Base-by-base conservation (phyloP, 2,797 vertebrate genomes). In the Manis pentadactyla region DNA sequence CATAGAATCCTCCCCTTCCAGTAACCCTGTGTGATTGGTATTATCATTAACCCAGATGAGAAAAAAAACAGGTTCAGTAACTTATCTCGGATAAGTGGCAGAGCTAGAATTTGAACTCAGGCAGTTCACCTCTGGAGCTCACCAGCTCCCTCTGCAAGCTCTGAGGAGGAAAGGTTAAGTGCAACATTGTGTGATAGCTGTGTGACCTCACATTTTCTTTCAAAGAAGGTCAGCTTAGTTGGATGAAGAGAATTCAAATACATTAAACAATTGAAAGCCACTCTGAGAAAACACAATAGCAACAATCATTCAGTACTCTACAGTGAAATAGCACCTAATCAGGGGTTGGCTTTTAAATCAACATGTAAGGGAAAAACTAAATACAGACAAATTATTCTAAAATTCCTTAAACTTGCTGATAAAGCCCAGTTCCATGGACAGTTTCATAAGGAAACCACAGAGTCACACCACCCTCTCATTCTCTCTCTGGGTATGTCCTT, bases 121-220 rank as follows among this genome's bases (percentile, higher is more conserved):
- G 34, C 4, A 42, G 9, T 37, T 49, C 21, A 49, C 29, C 13
- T 51, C 27, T 9, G 46, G 73, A 69, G 7, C 21, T 57, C 68
- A 82, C 55, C 29, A 7, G 12, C 59, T 4, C 23, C 25, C 23
- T 57, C 27, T 34, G 21, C 13, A 66, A 87, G 39, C 29, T 21
- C 63, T 27, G n/a, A 94, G 49, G 74, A 93, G 46, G 77, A 93
- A 93, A 89, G 84, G 17, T 61, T 42, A 92, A 93, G 46, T 49
- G 15, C 68, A 74, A 74, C 37, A 81, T 37, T 69, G 37, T 78
- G 23, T 55, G 31, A 69, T 27, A 73, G 23, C 31, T 68, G 37
- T 68, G 37, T 89, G 68, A 82, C 34, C 55, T 85, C 73, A 92
- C 10, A 64, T 61, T 74, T 79, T 88, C 82, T 83, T 74, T 85